Evolutionary conservation across 2,113 vertebrate genomes (phyloP).

Genomic region (Pogonocichla stellata): DNA sequence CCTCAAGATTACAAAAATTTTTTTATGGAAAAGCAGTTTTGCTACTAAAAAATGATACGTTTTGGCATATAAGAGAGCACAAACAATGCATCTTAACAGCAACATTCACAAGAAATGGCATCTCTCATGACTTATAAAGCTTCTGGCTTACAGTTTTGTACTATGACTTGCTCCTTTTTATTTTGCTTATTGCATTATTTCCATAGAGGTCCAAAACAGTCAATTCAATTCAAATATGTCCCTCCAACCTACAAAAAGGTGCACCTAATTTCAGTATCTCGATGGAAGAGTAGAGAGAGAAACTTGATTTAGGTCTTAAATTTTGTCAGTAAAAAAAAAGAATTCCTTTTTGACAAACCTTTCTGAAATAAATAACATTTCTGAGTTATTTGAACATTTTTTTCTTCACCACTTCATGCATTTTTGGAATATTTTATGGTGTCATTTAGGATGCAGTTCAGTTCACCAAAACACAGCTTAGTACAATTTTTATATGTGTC

Average conservation of each 20-base stretch:
- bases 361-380: background rate
- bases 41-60: background rate
- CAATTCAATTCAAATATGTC: background rate
- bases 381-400: background rate
- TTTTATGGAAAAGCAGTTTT: background rate
- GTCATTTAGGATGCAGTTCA: background rate
- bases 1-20: background rate
- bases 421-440: background rate
- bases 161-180: fast-evolving
- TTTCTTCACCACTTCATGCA: background rate
- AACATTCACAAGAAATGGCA: fast-evolving
- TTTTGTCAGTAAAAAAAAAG: background rate
- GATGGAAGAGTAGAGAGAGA: background rate
- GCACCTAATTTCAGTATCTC: background rate
- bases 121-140: background rate
- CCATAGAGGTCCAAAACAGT: background rate
- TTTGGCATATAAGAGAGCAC: background rate
- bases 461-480: background rate
- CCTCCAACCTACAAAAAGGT: background rate
- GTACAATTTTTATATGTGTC: background rate
- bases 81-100: background rate
- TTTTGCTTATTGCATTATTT: background rate
- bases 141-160: background rate
- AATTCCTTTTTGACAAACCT: background rate
- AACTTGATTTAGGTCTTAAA: background rate